A percentile compares a stretch with the other conserved stretches of the same genome.
Evolutionary conservation across 2,888 invertebrate species (phyloP).

Genomic region (Drosophila aldrichi): DNA sequence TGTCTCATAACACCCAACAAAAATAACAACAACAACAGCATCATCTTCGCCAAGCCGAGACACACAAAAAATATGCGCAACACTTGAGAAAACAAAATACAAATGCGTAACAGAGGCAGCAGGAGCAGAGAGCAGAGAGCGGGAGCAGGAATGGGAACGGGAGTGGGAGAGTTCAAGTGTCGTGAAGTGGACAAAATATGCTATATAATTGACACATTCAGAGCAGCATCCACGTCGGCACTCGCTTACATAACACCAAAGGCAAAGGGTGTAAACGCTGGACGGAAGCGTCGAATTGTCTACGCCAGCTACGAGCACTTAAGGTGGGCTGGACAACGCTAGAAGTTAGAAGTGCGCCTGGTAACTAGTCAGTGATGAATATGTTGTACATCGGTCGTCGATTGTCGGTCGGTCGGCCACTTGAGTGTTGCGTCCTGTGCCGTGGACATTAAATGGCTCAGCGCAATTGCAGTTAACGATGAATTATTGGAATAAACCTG

Average conservation of each 20-base stretch:
- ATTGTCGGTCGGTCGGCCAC: conserved; percentile 31
- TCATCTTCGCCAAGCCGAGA: conserved; percentile 5
- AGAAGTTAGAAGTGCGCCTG: conserved; percentile 7
- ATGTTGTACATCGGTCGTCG: conserved; percentile 37
- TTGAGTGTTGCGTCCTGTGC: conserved; percentile 54
- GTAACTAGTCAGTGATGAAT: conserved; percentile 63
- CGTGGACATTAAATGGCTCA: conserved; percentile 66
- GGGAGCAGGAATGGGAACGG: conserved; percentile 6
- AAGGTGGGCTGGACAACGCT: conserved; percentile 49
- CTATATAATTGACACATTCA: conserved; percentile 76
- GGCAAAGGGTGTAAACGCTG: conserved; percentile 66
- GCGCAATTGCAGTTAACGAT: conserved; percentile 75
- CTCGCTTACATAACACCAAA: conserved; percentile 57
- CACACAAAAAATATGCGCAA: conserved; percentile 46
- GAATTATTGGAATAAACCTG: conserved; percentile 77
- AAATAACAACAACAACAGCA: conserved; percentile 38
- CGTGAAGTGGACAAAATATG: conserved; percentile 73
- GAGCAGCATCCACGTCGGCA: conserved; percentile 22
- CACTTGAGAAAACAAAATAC: conserved; percentile 74
- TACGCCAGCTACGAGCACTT: conserved; percentile 66
- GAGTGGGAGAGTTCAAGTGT: conserved; percentile 64
- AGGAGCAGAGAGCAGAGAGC: conserved; percentile 10
- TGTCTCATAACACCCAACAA: conserved; percentile 57
- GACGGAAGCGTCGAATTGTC: conserved; percentile 84
- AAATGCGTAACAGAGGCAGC: conserved; percentile 39